Evolutionary conservation across 1,140 invertebrate species (phyloP), one percentile per base, ranked within the genome.

Genomic region (Drosophila repleta): DNA sequence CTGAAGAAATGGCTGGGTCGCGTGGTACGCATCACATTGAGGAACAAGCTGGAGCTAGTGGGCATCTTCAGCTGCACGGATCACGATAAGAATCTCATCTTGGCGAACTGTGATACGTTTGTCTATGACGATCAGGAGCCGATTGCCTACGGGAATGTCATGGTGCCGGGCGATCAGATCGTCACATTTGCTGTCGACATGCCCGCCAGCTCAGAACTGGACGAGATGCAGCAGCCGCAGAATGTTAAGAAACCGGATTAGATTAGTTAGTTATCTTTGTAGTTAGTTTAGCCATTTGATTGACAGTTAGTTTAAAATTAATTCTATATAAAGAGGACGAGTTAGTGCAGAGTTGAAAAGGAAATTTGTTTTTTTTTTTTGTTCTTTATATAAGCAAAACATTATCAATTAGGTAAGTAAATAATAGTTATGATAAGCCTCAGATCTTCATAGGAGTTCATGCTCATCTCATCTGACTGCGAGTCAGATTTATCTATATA

Each of bases 11-110:
- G 49, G 71, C 46, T 80, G 32, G 79, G 67, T 5, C 60, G 56
- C 15, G 20, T 60, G 13, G 53, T 73, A 3, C 60, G 76, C 1
- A 61, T 79, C 1, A 65, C 51, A 2, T 63, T 79, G 15, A 43
- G 58, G 24, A 79, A 73, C 8, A 65, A 73, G 37, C 29, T 65
- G 15, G 45, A 48, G 0, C 26, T 79, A 8, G 62, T 81, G 20
- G 73, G 78, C 4, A 53, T 76, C 18, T 79, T 79, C 18, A 76
- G 76, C 26, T 79, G 67, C 52, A 79, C 76, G 17, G 72, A 79
- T 57, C 72, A 26, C 24, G 68, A 79, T 32, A 13, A 53, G 56
- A 79, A 81, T 39, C 20, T 79, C 37, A 61, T 79, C 1, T 24
- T 79, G 11, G 48, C 57, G 39, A 20, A 79, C 1, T 79, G 76